Conservation (phyloP, 1,140 invertebrate species). For the Acromyrmex charruanus region DNA sequence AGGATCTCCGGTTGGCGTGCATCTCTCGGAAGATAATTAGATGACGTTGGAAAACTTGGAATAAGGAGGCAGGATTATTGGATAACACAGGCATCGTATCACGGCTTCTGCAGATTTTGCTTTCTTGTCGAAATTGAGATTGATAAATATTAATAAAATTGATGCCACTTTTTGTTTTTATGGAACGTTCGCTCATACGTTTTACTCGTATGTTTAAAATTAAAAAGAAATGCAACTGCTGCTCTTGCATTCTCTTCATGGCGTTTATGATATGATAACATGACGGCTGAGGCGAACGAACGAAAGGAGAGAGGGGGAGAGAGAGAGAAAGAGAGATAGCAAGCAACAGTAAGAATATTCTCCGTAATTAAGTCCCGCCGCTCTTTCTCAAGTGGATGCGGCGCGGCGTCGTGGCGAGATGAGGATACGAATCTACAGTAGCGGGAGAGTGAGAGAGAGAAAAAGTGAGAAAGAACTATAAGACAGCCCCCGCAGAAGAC, state of each 20-base stretch:
- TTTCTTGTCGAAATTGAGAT: background rate
- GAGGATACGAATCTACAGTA: no score
- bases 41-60: conserved; percentile 23
- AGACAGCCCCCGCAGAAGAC: conserved; percentile 47
- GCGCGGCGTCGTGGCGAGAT: no score
- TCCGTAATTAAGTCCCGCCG: no score
- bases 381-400: no score
- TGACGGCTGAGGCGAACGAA: conserved; percentile 2
- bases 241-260: conserved; percentile 47
- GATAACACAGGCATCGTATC: conserved; percentile 1
- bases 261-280: conserved; percentile 41
- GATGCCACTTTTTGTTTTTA: background rate
- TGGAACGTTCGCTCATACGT: conserved; percentile 11
- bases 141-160: conserved; percentile 15
- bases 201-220: conserved; percentile 28
- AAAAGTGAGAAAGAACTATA: conserved; percentile 14
- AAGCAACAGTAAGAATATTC: no score
- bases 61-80: background rate
- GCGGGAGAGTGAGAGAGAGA: background rate
- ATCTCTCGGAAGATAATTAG: conserved; percentile 32
- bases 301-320: background rate
- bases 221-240: conserved; percentile 26
- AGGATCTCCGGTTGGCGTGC: conserved; percentile 5
- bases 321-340: no score
- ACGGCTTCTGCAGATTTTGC: background rate